Evolutionary conservation across 1,140 invertebrate species (phyloP).

Genomic region (Drosophila oshimai): DNA sequence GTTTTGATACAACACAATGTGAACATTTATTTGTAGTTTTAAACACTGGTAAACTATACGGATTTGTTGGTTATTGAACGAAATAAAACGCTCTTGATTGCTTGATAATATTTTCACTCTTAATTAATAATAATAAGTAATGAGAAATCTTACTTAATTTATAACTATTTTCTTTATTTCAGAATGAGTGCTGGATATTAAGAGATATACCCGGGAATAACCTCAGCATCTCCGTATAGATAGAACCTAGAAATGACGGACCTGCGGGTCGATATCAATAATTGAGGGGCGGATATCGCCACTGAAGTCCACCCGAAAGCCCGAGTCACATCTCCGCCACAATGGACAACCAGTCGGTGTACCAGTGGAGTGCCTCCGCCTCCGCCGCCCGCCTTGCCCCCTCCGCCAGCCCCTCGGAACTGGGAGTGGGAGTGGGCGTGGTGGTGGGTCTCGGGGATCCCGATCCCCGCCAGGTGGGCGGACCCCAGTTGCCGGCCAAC

Average conservation of each 20-base stretch:
- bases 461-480: background rate
- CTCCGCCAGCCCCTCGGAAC: background rate
- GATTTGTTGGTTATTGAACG: no score
- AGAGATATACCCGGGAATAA: no score
- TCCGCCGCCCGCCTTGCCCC: constrained; percentile 33
- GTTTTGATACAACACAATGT: background rate
- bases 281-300: background rate
- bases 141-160: no score
- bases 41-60: no score
- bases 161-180: no score
- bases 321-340: constrained; percentile 21
- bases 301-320: background rate
- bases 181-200: background rate
- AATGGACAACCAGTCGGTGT: constrained; percentile 22
- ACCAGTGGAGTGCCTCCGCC: constrained; percentile 47
- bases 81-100: no score
- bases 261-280: no score
- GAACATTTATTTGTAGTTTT: no score
- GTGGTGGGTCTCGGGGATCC: no score
- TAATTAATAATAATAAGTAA: no score
- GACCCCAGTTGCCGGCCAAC: constrained; percentile 5
- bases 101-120: no score
- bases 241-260: background rate
- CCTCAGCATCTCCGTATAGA: background rate
- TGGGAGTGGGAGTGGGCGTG: background rate